phyloP scores from a whole-genome alignment of 2,113 vertebrate species.

The Planiliza haematocheilus region DNA sequence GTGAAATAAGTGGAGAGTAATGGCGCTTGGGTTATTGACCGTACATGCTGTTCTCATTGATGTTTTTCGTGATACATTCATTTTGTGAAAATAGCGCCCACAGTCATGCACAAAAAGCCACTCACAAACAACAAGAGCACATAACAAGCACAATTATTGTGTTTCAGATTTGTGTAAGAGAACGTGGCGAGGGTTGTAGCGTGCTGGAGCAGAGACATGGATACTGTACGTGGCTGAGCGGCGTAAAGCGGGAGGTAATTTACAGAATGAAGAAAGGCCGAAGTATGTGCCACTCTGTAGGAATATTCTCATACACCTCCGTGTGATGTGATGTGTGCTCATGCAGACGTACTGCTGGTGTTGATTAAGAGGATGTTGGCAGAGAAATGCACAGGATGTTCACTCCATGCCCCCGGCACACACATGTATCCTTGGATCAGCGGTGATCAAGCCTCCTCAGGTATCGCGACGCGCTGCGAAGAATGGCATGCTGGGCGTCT shows the following conservation, averaged over 20 bases:
- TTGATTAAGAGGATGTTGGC: conserved; percentile 81
- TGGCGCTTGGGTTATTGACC: too few relatives aligned
- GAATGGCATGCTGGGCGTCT: conserved; percentile 60
- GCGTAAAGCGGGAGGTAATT: conserved; percentile 7
- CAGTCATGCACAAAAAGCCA: too few relatives aligned
- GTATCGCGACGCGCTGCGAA: conserved; percentile 61
- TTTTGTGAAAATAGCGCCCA: too few relatives aligned
- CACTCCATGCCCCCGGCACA: conserved; percentile 44
- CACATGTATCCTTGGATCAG: conserved; percentile 21
- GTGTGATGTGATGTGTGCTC: conserved; percentile 28
- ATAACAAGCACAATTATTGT: too few relatives aligned
- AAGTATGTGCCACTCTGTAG: conserved; percentile 26
- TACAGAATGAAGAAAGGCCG: not conserved
- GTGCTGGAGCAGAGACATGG: too few relatives aligned
- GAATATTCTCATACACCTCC: conserved; percentile 42
- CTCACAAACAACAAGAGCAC: too few relatives aligned
- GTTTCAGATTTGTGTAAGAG: too few relatives aligned
- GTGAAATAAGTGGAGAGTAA: too few relatives aligned
- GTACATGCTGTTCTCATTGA: too few relatives aligned
- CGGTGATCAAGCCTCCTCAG: conserved; percentile 52
- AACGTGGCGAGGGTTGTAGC: too few relatives aligned
- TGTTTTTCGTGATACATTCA: too few relatives aligned
- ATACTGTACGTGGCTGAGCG: too few relatives aligned
- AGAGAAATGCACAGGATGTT: conserved; percentile 78
- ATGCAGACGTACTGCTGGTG: conserved; percentile 54